Base-by-base conservation (phyloP, 2,888 invertebrate species). In the Drosophila yooni region DNA sequence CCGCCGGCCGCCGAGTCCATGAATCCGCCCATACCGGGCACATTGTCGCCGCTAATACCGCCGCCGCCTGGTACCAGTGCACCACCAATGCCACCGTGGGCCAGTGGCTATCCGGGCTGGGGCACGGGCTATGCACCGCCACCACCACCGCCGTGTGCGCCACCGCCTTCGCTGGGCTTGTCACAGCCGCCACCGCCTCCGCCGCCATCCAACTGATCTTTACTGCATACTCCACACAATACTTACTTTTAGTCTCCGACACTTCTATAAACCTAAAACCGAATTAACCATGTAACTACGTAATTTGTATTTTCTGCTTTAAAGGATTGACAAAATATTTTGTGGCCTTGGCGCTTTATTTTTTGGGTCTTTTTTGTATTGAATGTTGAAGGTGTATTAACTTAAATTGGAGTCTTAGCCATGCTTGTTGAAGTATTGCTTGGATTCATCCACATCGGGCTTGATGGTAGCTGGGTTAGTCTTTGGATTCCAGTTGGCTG, bases 401-500 rank as follows among this genome's bases (percentile, higher is more conserved):
- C 21, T 43, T 59, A 62, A 27, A 29, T 15, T 18, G 13, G 3
- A 43, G 13, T 53, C 18, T 81, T 76, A 92, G 57, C 86, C 91
- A 63, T 93, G 92, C 67, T 96, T 96, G 79, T 95, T 94, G 93
- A 99, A 99, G 93, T 98, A 99, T 91, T 97, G 95, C 92, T 97
- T 96, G 81, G 98, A 97, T 34, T 95, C 97, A 75, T 95, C 95
- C 0, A 98, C 97, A 92, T 96, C 96, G 0, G 99, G 98, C 92
- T 98, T 98, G 88, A 99, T 99, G 0, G 98, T 98, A 79, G 96
- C 96, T 0, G 96, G 94, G 70, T 96, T 96, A 4, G 94, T 94
- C 1, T 97, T 96, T 3, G 97, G 97, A 85, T 96, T 96, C 99
- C 99, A 99, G 91, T 98, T 97, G 5, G 99, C 99, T 5, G 99